Conservation (phyloP, 2,113 vertebrate species). For the Corythoichthys haematopterus region DNA sequence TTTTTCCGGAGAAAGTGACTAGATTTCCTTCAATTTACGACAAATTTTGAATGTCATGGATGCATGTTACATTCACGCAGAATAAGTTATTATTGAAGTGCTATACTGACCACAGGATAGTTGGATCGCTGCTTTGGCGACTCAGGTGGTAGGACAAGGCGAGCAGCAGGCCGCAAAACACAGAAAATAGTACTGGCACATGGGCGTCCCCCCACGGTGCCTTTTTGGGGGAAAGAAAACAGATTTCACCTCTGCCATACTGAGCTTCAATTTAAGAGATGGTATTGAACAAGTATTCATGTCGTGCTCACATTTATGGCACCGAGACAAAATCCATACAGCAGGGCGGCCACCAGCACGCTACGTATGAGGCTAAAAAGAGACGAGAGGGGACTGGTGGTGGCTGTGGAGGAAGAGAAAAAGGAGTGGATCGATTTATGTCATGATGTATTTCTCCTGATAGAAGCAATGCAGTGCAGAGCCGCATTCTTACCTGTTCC, state of each 20-base stretch:
- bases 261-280: background rate
- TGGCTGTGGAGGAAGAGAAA: slow-evolving; percentile 67
- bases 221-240: slow-evolving; percentile 41
- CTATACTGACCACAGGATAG: slow-evolving; percentile 80
- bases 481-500: slow-evolving; percentile 76
- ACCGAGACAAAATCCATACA: slow-evolving; percentile 86
- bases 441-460: too few species aligned
- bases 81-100: background rate
- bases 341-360: slow-evolving; percentile 76
- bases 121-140: slow-evolving; percentile 87
- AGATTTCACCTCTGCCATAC: background rate
- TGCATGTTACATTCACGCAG: too few species aligned
- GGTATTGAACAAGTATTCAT: background rate
- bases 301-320: slow-evolving; percentile 78
- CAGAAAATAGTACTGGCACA: slow-evolving; percentile 86
- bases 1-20: too few species aligned
- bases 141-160: slow-evolving; percentile 87
- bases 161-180: slow-evolving; percentile 85
- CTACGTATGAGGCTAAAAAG: slow-evolving; percentile 84
- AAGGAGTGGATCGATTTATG: background rate
- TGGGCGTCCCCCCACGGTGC: slow-evolving; percentile 85
- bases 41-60: background rate
- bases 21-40: too few species aligned
- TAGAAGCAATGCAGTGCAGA: background rate
- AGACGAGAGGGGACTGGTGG: slow-evolving; percentile 85